Evolutionary conservation across 2,888 invertebrate genomes (phyloP).

Genomic region (Lampropteryx suffumata): DNA sequence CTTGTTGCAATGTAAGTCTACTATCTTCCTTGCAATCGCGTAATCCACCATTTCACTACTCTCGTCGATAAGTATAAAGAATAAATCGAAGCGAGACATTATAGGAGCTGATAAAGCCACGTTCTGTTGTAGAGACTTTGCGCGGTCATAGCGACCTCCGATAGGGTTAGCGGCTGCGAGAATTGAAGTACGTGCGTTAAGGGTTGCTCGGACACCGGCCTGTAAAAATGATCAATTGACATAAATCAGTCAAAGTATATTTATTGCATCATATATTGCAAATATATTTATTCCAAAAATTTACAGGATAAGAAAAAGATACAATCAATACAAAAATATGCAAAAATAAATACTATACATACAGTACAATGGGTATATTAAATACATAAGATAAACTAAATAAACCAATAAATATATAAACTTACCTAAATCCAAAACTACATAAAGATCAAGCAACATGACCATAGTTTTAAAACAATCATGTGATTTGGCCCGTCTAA

Average conservation of each 20-base stretch:
- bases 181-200: conserved; percentile 98
- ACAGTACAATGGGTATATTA: no score
- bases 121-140: conserved; percentile 97
- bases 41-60: conserved; percentile 94
- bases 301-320: no score
- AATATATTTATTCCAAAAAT: background rate
- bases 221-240: conserved; percentile 59
- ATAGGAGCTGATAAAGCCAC: conserved; percentile 97
- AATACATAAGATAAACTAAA: no score
- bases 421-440: no score
- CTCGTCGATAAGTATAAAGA: conserved; percentile 99
- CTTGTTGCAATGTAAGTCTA: conserved; percentile 95
- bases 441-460: no score
- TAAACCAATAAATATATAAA: no score
- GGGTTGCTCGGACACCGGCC: conserved; percentile 97
- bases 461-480: no score
- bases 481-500: no score
- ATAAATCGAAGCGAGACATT: conserved; percentile 99
- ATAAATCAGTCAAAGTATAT: no score
- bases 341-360: no score
- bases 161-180: conserved; percentile 99
- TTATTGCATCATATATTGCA: no score
- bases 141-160: conserved; percentile 97
- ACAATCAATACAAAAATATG: no score
- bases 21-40: conserved; percentile 97